A percentile compares a stretch with the other conserved stretches of the same genome.
phyloP scores from a whole-genome alignment of 2,888 invertebrate genomes.

The Serrognathus titanus region DNA sequence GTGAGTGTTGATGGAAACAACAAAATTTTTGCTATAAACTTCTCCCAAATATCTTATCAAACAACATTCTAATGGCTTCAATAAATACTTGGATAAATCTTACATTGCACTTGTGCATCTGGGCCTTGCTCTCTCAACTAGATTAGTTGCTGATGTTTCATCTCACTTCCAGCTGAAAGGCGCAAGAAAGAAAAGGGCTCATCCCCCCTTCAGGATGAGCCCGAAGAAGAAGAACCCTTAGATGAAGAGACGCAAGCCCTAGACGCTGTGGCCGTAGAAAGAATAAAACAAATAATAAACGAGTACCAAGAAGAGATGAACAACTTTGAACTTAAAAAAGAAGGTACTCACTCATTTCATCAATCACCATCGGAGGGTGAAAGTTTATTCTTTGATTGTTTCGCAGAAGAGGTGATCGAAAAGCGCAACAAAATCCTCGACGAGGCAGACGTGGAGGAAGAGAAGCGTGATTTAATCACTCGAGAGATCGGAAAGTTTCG shows the following conservation, averaged over 20 bases:
- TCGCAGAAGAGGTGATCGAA: slow-evolving; percentile 63
- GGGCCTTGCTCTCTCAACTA: background rate
- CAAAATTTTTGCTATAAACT: no score
- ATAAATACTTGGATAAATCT: no score
- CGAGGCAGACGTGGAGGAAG: slow-evolving; percentile 91
- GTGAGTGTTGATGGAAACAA: no score
- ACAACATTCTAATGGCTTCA: no score
- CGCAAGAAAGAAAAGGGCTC: slow-evolving; percentile 58
- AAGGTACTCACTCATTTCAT: slow-evolving; percentile 46
- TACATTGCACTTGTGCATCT: no score
- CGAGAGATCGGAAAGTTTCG: slow-evolving; percentile 97
- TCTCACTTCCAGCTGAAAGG: slow-evolving; percentile 53
- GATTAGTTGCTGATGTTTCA: background rate
- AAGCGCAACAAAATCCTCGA: slow-evolving; percentile 68
- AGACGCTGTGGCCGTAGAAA: slow-evolving; percentile 71
- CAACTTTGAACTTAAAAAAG: slow-evolving; percentile 64
- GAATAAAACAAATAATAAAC: slow-evolving; percentile 74
- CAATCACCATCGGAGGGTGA: no score
- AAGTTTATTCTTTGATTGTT: slow-evolving; percentile 3
- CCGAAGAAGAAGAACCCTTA: slow-evolving; percentile 62
- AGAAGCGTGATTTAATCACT: slow-evolving; percentile 92
- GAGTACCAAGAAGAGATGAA: slow-evolving; percentile 80
- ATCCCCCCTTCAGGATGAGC: slow-evolving; percentile 58
- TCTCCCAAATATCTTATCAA: no score
- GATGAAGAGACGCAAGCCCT: slow-evolving; percentile 72